Evolutionary conservation across 2,888 invertebrate genomes (phyloP).

Genomic region (Eledone cirrhosa): DNA sequence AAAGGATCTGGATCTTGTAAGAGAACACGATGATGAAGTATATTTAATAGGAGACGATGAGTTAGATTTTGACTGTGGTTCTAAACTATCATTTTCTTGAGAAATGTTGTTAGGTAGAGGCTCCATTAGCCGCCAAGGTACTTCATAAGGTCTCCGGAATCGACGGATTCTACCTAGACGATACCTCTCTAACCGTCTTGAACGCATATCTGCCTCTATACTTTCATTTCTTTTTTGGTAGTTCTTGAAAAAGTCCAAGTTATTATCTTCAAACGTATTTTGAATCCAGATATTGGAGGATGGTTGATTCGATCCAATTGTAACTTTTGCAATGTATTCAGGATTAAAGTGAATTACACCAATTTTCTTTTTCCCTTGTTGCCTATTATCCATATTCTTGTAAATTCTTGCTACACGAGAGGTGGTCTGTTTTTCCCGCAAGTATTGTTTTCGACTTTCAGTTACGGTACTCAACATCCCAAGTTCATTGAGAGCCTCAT

Average conservation of each 20-base stretch:
- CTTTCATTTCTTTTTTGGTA: constrained; percentile 38
- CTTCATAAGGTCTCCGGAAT: constrained; percentile 55
- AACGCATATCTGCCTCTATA: constrained; percentile 38
- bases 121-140: constrained; percentile 55
- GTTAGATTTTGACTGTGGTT: constrained; percentile 49
- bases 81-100: constrained; percentile 36
- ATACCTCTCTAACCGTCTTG: constrained; percentile 34
- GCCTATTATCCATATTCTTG: constrained; percentile 30
- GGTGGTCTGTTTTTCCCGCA: constrained; percentile 43
- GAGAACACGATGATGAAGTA: constrained; percentile 36
- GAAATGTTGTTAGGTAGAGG: constrained; percentile 50
- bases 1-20: constrained; percentile 57
- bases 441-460: constrained; percentile 56
- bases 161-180: constrained; percentile 38
- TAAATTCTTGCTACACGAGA: constrained; percentile 11
- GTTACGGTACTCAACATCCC: constrained; percentile 62
- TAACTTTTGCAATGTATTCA: constrained; percentile 21
- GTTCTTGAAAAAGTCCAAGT: constrained; percentile 34
- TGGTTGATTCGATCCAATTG: constrained; percentile 19
- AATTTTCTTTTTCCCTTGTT: constrained; percentile 1
- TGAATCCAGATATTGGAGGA: constrained; percentile 4
- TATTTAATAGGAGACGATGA: constrained; percentile 48
- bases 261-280: constrained; percentile 1
- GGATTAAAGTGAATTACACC: constrained; percentile 27
- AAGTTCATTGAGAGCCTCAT: constrained; percentile 59